These are phyloP conservation scores for Cyanistes caeruleus DNA, from an alignment of 2,113 vertebrate species.

Conservation along the genomic window DNA sequence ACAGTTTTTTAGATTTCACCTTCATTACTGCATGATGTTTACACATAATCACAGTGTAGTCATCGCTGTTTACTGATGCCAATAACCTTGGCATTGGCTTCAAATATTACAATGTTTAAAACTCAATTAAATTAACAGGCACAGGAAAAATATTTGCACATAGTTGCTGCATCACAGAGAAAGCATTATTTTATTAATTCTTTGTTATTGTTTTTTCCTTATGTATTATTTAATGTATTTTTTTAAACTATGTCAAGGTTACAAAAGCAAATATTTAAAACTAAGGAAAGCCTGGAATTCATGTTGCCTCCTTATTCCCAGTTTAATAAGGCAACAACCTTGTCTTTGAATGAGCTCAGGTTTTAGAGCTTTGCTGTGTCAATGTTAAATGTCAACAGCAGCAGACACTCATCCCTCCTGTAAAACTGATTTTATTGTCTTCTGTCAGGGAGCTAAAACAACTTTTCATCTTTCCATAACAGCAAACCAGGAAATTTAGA, in stretches of 20 bases:
- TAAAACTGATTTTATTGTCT: not conserved
- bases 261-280: not conserved
- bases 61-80: conserved; percentile 6
- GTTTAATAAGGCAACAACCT: not conserved
- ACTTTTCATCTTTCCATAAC: not conserved
- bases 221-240: not conserved
- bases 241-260: not conserved
- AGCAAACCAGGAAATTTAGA: not conserved
- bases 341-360: not conserved
- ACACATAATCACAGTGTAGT: not conserved
- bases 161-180: not conserved
- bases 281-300: not conserved
- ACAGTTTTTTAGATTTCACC: conserved; percentile 19
- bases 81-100: conserved; percentile 31
- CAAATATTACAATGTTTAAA: not conserved
- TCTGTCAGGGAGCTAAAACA: not conserved
- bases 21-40: not conserved
- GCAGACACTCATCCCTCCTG: not conserved
- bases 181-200: not conserved
- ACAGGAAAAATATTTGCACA: not conserved
- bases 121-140: not conserved
- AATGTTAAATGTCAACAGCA: not conserved
- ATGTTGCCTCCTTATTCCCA: not conserved
- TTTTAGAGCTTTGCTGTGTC: not conserved
- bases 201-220: not conserved